These are phyloP conservation scores for Tachypleus tridentatus DNA, from an alignment of 1,140 invertebrate genomes.

Conservation along the genomic window DNA sequence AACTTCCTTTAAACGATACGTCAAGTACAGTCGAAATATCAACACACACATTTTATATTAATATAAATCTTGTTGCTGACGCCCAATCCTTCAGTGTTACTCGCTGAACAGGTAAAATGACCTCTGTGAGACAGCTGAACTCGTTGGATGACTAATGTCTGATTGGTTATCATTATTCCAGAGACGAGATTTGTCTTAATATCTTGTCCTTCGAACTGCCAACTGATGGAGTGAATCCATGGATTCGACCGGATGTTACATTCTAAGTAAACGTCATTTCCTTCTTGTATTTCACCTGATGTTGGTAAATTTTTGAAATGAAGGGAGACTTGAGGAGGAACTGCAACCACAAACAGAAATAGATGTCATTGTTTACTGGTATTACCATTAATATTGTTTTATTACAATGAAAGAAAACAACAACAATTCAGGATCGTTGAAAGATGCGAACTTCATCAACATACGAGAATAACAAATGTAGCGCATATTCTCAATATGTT, in stretches of 20 bases:
- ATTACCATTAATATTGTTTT: too few species aligned
- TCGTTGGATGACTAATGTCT: slow-evolving; percentile 37
- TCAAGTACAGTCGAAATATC: too few species aligned
- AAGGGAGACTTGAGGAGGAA: slow-evolving; percentile 69
- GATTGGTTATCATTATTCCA: slow-evolving; percentile 63
- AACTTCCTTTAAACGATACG: too few species aligned
- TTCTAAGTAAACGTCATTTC: slow-evolving; percentile 77
- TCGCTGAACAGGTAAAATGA: slow-evolving; percentile 68
- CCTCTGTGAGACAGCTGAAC: slow-evolving; percentile 24
- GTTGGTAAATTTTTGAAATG: slow-evolving; percentile 67
- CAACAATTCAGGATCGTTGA: too few species aligned
- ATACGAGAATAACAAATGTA: too few species aligned
- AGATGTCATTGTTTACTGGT: neutral
- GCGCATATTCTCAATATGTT: too few species aligned
- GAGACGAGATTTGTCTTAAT: slow-evolving; percentile 56
- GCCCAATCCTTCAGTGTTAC: slow-evolving; percentile 74
- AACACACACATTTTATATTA: slow-evolving; percentile 53
- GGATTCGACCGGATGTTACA: slow-evolving; percentile 38
- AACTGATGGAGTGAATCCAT: slow-evolving; percentile 54
- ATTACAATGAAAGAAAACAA: too few species aligned
- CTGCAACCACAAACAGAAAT: slow-evolving; percentile 39
- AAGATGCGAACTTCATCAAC: too few species aligned
- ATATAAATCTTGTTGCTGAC: slow-evolving; percentile 65
- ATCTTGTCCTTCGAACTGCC: slow-evolving; percentile 60
- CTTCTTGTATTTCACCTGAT: slow-evolving; percentile 57